phyloP scores from a whole-genome alignment of 2,113 vertebrate species.

The Dasyornis broadbenti region DNA sequence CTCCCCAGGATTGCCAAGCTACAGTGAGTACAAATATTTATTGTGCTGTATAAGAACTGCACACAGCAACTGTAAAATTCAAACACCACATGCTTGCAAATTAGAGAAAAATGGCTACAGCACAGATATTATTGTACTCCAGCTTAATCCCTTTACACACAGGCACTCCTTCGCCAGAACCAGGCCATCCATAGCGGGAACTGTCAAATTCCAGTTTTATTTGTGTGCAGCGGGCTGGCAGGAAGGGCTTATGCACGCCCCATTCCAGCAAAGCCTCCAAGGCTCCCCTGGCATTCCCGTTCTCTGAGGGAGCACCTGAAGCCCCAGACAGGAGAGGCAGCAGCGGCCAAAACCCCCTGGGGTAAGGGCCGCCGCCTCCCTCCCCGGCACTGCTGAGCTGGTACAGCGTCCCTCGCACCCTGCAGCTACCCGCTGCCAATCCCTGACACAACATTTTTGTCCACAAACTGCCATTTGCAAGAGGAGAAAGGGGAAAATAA shows the following conservation, averaged over 20 bases:
- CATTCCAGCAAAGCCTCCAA: neutral
- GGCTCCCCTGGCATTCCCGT: rapidly evolving
- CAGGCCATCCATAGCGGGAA: rapidly evolving
- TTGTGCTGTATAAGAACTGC: neutral
- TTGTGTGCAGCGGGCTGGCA: rapidly evolving
- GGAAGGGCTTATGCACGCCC: rapidly evolving
- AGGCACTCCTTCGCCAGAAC: neutral
- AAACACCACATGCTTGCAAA: neutral
- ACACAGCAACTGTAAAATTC: neutral
- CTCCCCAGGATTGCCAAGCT: neutral
- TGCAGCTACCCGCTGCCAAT: rapidly evolving
- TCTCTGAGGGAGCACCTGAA: rapidly evolving
- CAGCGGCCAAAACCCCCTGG: rapidly evolving
- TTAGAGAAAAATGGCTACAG: neutral
- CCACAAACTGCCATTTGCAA: rapidly evolving
- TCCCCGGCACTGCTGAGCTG: rapidly evolving
- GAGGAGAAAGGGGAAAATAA: too few relatives aligned
- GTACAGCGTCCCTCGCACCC: rapidly evolving
- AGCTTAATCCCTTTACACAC: neutral
- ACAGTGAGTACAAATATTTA: neutral
- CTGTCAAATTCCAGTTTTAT: rapidly evolving
- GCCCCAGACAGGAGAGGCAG: rapidly evolving
- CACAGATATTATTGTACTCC: rapidly evolving
- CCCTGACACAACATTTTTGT: rapidly evolving
- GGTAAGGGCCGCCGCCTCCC: rapidly evolving